Evolutionary conservation across 2,113 vertebrate species (phyloP), one percentile per base, ranked within the genome.

Genomic region (Phrynocephalus versicolor): DNA sequence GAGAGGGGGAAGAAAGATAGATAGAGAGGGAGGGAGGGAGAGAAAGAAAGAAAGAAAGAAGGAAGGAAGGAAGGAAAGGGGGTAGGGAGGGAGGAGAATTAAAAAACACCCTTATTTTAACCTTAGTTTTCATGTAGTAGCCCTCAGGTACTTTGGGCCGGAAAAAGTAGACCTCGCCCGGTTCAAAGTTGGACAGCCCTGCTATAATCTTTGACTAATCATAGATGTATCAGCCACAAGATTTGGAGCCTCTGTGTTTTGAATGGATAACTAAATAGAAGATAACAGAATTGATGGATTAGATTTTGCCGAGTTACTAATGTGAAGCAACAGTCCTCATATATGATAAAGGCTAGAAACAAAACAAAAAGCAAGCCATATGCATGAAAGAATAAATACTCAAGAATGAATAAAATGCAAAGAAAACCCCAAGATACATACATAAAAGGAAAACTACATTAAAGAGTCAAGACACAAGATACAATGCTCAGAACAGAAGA

Each of bases 261-360:
- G 51, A 41, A 79, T 60, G 75, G 71, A 85, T 79, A 79, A 72
- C 7, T 79, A 65, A 85, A 72, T 30, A 71, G 51, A 72, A 79
- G 79, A 70, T 27, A 69, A 77, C 25, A 62, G 19, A 51, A 67
- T 41, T 60, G 30, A 72, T 35, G 67, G 76, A 60, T 79, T 41
- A 79, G 65, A 70, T 79, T 13, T 62, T 72, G 33, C 9, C 45
- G 19, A 10, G 37, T 60, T 71, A 41, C 55, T 60, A 55, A 62
- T 79, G 67, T 37, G 75, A 78, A 39, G 74, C 23, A 65, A 75
- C 14, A 30, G 58, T 71, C 39, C 21, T 65, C 75, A 77, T 7
- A 37, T 70, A 57, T 57, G 10, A 82, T 23, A 23, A 70, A 57
- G 39, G 35, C 2, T 2, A 39, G n/a, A 60, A 60, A 39, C 12